Base-by-base conservation (phyloP, 2,797 vertebrate genomes). In the Carapus acus region DNA sequence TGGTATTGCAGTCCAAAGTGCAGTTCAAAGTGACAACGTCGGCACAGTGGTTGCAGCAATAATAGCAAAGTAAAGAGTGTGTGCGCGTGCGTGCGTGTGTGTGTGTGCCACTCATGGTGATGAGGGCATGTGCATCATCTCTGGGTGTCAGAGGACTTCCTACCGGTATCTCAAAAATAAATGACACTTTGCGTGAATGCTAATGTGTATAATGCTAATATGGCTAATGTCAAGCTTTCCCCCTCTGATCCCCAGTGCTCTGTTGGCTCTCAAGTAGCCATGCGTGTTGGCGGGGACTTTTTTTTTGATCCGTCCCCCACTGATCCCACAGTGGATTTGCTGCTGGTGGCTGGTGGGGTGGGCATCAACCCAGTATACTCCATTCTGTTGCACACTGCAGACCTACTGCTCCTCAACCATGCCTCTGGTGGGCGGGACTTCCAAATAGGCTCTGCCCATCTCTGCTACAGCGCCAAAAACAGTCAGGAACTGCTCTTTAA, bases 321-420 rank as follows among this genome's bases (percentile, higher is more conserved):
- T n/a, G 92, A 93, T 29, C 75, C 86, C 8, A 70, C 87, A 1
- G 78, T 91, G 69, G 88, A 94, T 65, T 76, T 98, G 46, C 84
- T 96, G 65, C 77, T 99, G 70, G 89, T 99, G 56, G 95, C 92
- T 0, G 95, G 96, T 7, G 96, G 93, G 3, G 93, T 96, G 1
- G 95, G 96, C 61, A 98, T 98, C 83, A 98, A 98, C 81, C 96
- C 96, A 1, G 81, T 99, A 61, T 92, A 93, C 82, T 96, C 96
- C 63, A 93, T 99, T 76, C 87, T 98, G 71, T 77, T 92, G 55
- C 94, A 98, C 67, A 22, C 85, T 1, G 77, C 83, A 1, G 92
- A 97, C 67, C 89, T 98, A 71, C 86, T 89, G 43, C 83, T 60
- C 44, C 70, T 79, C 14, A 62, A 56, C 47, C 78, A 22, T 0